Conservation (phyloP, 2,888 invertebrate genomes). For the Epicampocera succincta region DNA sequence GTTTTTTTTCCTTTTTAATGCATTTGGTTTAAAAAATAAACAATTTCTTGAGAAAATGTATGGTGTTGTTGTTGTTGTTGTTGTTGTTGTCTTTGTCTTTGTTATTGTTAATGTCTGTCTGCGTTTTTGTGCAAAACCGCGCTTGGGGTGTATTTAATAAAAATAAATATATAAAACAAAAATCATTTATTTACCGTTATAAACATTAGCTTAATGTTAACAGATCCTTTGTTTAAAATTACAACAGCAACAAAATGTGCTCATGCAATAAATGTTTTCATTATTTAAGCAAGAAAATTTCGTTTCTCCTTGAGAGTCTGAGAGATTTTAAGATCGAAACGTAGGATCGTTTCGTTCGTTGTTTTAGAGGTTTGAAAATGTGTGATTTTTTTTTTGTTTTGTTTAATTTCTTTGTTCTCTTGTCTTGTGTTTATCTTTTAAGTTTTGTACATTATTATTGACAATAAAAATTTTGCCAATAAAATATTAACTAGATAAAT, state of each 20-base stretch:
- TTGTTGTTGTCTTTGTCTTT: neutral
- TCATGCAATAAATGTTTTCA: neutral
- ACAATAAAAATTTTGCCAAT: too few species aligned
- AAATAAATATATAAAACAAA: neutral
- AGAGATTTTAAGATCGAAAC: too few species aligned
- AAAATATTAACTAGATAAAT: too few species aligned
- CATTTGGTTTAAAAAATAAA: too few species aligned
- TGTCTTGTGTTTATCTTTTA: too few species aligned
- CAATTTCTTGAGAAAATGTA: too few species aligned
- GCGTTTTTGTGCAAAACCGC: neutral
- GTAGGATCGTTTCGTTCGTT: too few species aligned
- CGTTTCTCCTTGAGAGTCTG: neutral
- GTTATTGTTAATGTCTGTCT: constrained; percentile 13
- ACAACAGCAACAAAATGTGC: neutral
- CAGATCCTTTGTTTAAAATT: constrained; percentile 54
- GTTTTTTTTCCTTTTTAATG: constrained; percentile 35
- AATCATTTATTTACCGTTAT: constrained; percentile 35
- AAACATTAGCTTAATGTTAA: constrained; percentile 35
- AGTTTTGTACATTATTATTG: too few species aligned
- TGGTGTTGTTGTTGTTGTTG: constrained; percentile 5
- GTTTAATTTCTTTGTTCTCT: too few species aligned
- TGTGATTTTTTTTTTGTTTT: too few species aligned
- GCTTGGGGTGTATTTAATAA: neutral
- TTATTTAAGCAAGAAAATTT: too few species aligned
- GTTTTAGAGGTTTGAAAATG: too few species aligned